A percentile compares a stretch with the other conserved stretches of the same genome.
These are phyloP conservation scores for Pseudomyrmex flavicornis DNA, from an alignment of 1,140 invertebrate species.

Conservation along the genomic window DNA sequence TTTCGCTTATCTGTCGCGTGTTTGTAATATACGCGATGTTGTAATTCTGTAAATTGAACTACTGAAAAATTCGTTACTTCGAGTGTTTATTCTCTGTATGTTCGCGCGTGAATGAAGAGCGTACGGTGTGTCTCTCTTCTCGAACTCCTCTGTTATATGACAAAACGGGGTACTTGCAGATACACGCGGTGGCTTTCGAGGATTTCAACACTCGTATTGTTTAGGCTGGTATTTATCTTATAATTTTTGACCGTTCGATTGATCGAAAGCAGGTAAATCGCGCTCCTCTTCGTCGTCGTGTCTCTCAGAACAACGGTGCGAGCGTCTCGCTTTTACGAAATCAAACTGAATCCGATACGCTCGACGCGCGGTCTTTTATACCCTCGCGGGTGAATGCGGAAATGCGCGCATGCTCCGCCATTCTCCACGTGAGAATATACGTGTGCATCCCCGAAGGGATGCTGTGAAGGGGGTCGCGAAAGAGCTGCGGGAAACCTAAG, in stretches of 20 bases:
- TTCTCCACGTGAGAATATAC: slow-evolving; percentile 62
- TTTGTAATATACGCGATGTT: too few species aligned
- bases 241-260: neutral
- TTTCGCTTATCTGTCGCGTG: too few species aligned
- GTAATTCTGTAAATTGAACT: too few species aligned
- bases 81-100: too few species aligned
- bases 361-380: slow-evolving; percentile 65
- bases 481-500: neutral
- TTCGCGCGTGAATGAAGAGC: neutral
- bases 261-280: neutral
- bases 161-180: neutral
- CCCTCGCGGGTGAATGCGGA: slow-evolving; percentile 12
- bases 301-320: neutral
- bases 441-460: neutral
- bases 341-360: slow-evolving; percentile 55
- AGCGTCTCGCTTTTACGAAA: slow-evolving; percentile 24
- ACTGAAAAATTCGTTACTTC: too few species aligned
- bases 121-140: too few species aligned
- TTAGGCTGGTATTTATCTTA: neutral
- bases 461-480: neutral
- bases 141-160: neutral
- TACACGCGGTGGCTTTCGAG: too few species aligned
- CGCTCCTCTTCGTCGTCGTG: neutral
- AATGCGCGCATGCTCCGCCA: slow-evolving; percentile 64
- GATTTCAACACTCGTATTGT: neutral